Evolutionary conservation across 2,888 invertebrate species (phyloP).

Genomic region (Frankliniella intonsa): DNA sequence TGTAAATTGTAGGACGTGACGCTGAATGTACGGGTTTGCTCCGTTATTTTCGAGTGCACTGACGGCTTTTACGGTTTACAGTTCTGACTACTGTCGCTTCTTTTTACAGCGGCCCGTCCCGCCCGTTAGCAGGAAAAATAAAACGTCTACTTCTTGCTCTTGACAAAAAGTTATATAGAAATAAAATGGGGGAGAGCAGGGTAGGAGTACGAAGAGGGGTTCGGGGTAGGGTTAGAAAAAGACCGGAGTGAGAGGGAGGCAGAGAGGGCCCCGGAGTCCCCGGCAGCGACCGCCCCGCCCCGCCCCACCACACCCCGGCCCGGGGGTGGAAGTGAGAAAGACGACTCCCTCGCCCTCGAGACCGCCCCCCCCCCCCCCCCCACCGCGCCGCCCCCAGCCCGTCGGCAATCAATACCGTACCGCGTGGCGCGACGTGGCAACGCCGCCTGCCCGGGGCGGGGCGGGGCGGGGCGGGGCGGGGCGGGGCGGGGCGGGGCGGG

Average conservation of each 20-base stretch:
- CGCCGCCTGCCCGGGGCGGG: not conserved
- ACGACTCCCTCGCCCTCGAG: not conserved
- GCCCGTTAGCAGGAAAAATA: too few relatives aligned
- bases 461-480: not conserved
- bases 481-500: constrained; percentile 3
- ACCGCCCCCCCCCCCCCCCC: not conserved
- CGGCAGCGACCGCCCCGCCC: not conserved
- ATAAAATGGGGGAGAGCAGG: too few relatives aligned
- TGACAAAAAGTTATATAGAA: too few relatives aligned
- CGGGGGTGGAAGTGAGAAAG: not conserved
- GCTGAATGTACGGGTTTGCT: too few relatives aligned
- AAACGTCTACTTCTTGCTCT: too few relatives aligned
- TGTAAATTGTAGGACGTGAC: too few relatives aligned
- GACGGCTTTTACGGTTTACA: too few relatives aligned
- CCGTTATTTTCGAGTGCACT: too few relatives aligned
- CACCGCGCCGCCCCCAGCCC: not conserved
- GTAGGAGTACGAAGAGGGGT: too few relatives aligned
- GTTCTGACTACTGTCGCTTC: too few relatives aligned
- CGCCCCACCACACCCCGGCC: not conserved
- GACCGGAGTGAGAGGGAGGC: not conserved
- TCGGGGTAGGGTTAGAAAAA: not conserved
- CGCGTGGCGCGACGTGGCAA: not conserved
- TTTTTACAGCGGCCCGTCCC: too few relatives aligned
- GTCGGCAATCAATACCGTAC: constrained; percentile 10
- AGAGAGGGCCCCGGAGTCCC: not conserved